These are phyloP conservation scores for Lithobates pipiens DNA, from an alignment of 2,797 vertebrate species.

Conservation along the genomic window DNA sequence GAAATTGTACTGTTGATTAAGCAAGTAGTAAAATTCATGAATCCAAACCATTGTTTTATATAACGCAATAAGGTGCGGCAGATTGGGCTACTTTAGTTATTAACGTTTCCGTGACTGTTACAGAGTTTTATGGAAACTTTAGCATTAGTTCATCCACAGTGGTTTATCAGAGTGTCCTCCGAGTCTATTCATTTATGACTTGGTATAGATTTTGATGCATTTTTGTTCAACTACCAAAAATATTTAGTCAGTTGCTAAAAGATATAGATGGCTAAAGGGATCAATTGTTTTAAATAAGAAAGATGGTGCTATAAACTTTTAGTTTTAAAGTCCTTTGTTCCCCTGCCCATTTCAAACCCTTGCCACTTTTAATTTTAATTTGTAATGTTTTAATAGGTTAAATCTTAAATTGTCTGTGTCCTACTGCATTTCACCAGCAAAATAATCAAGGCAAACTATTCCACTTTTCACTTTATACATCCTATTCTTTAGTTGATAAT, in stretches of 20 bases:
- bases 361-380: background rate
- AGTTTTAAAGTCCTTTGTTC: background rate
- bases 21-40: conserved; percentile 20
- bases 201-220: background rate
- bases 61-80: conserved; percentile 40
- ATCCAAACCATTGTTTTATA: conserved; percentile 36
- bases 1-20: conserved; percentile 25
- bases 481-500: background rate
- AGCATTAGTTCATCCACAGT: background rate
- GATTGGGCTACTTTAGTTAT: background rate
- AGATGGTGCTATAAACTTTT: conserved; percentile 39
- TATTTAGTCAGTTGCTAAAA: conserved; percentile 3
- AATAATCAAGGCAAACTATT: background rate
- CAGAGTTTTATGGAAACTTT: conserved; percentile 18
- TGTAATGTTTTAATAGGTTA: background rate
- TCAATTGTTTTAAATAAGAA: conserved; percentile 1
- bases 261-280: conserved; percentile 21
- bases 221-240: conserved; percentile 29
- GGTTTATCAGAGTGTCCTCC: background rate
- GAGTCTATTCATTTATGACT: background rate
- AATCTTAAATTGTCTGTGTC: conserved; percentile 29
- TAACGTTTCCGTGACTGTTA: conserved; percentile 49
- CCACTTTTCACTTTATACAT: background rate
- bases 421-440: conserved; percentile 46
- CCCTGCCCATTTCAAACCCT: background rate